A percentile compares a stretch with the other conserved stretches of the same genome.
These are phyloP conservation scores for Corvus moneduloides DNA, from an alignment of 2,113 vertebrate genomes.

Conservation along the genomic window DNA sequence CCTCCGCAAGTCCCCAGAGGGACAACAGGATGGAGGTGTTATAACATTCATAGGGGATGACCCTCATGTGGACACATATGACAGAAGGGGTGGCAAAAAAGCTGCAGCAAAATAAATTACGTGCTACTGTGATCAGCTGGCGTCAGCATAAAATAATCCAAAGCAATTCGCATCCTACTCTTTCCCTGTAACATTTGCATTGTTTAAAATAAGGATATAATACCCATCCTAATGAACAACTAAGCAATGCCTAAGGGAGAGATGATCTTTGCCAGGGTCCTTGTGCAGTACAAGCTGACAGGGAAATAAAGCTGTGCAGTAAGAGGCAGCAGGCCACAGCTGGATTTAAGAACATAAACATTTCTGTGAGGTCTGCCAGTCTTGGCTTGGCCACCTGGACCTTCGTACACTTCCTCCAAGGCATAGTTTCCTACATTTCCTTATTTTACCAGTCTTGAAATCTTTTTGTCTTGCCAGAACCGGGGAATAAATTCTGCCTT, in stretches of 20 bases:
- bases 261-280: neutral
- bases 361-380: neutral
- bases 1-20: no score
- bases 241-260: neutral
- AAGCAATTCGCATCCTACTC: neutral
- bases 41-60: neutral
- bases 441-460: neutral
- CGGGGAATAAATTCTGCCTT: neutral
- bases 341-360: neutral
- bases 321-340: neutral
- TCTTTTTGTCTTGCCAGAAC: neutral
- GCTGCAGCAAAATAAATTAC: neutral
- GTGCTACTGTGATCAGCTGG: neutral
- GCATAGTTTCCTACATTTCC: neutral
- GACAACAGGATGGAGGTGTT: neutral
- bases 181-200: neutral
- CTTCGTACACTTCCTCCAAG: fast-evolving
- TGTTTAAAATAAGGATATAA: neutral
- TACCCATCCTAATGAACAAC: neutral
- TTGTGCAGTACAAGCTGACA: neutral
- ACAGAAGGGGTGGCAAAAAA: neutral
- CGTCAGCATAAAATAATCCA: neutral
- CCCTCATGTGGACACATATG: neutral
- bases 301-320: neutral
- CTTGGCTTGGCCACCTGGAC: neutral